A percentile compares a stretch with the other conserved stretches of the same genome.
Conservation (phyloP, 2,797 vertebrate genomes). For the Melanogrammus aeglefinus region DNA sequence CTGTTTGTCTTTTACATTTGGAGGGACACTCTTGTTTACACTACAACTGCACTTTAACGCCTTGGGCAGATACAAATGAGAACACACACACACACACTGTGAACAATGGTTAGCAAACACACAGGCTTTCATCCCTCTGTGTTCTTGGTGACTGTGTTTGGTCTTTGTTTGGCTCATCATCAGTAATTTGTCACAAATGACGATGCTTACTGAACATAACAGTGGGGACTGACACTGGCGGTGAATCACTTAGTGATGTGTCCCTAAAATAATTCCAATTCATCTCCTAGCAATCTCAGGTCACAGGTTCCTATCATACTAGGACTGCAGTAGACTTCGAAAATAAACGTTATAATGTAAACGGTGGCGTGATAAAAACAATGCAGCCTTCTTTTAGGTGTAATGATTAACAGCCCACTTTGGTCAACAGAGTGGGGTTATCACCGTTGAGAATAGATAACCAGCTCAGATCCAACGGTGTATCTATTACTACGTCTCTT, state of each 20-base stretch:
- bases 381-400: not conserved
- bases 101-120: not conserved
- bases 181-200: too few species aligned
- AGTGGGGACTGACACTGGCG: not conserved
- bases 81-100: not conserved
- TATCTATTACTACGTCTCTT: not conserved
- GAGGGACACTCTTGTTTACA: constrained; percentile 19
- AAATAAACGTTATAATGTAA: not conserved
- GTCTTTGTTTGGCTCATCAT: not conserved
- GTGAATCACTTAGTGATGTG: not conserved
- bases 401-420: not conserved
- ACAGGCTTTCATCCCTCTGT: not conserved
- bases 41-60: not conserved
- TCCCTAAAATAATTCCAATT: not conserved
- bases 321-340: not conserved
- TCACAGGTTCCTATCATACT: not conserved
- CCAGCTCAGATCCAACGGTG: not conserved
- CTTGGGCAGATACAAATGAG: constrained; percentile 15
- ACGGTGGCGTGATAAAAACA: not conserved
- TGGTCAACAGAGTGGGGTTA: not conserved
- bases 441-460: not conserved
- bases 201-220: not conserved
- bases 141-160: not conserved
- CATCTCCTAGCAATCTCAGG: not conserved
- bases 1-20: constrained; percentile 31